Conservation (phyloP, 2,113 vertebrate genomes). For the Xiphophorus maculatus region DNA sequence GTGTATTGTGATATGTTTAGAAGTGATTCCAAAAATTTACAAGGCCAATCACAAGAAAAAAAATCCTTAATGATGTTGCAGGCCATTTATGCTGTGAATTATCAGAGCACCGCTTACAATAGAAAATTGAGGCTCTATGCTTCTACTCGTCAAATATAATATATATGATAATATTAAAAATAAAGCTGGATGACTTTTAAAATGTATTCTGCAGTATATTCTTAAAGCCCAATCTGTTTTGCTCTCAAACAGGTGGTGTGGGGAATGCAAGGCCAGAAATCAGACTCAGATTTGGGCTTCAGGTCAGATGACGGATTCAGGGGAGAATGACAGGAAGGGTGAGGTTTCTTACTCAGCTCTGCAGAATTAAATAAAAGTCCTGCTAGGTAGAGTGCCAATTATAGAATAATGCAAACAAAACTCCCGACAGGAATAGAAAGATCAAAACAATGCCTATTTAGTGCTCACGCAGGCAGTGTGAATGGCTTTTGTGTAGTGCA, state of each 20-base stretch:
- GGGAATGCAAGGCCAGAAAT: constrained; percentile 41
- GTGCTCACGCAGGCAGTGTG: constrained; percentile 62
- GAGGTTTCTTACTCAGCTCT: constrained; percentile 60
- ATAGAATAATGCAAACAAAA: constrained; percentile 74
- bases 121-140: no score
- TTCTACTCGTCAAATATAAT: no score
- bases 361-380: constrained; percentile 66
- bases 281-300: constrained; percentile 38
- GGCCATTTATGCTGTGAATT: no score
- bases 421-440: constrained; percentile 67
- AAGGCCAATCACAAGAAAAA: no score
- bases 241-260: constrained; percentile 28
- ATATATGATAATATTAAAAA: not conserved
- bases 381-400: constrained; percentile 60
- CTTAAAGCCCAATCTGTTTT: constrained; percentile 1
- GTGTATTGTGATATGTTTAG: not conserved
- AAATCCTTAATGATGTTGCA: no score
- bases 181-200: not conserved
- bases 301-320: constrained; percentile 50
- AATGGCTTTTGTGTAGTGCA: constrained; percentile 73
- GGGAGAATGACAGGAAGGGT: constrained; percentile 78
- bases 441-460: constrained; percentile 78
- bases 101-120: no score
- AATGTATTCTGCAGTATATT: not conserved
- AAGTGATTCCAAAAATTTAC: not conserved